These are phyloP conservation scores for Tridacna gigas DNA, from an alignment of 2,888 invertebrate species.

Conservation along the genomic window DNA sequence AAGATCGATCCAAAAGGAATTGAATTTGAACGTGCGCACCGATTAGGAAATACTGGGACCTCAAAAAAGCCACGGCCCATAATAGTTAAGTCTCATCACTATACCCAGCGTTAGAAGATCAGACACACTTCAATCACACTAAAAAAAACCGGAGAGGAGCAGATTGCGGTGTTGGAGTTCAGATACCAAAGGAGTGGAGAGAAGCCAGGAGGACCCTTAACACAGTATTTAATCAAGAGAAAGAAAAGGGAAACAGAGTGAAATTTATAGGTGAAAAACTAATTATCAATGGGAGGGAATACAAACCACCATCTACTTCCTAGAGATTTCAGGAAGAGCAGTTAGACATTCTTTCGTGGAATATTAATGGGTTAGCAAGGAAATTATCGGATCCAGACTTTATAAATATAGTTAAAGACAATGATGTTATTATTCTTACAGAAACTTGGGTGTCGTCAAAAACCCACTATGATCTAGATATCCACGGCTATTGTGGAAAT, in stretches of 20 bases:
- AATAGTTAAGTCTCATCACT: conserved; percentile 8
- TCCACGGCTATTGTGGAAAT: not conserved
- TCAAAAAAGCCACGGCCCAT: conserved; percentile 5
- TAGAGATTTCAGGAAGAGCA: conserved; percentile 5
- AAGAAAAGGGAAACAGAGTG: not conserved
- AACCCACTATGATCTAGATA: conserved; percentile 3
- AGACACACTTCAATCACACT: not conserved
- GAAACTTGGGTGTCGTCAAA: conserved; percentile 19
- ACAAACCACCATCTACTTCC: not conserved
- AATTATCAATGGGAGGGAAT: not conserved
- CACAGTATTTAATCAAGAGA: not conserved
- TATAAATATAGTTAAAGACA: not conserved
- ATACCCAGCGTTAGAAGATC: not conserved
- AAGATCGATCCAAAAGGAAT: conserved; percentile 1
- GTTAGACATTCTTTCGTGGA: conserved; percentile 6
- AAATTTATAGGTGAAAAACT: conserved; percentile 11
- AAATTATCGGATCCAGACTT: conserved; percentile 13
- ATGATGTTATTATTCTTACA: conserved; percentile 9
- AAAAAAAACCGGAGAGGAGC: not conserved
- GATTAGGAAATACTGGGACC: not conserved
- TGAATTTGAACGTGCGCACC: conserved; percentile 3
- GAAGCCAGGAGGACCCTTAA: not conserved
- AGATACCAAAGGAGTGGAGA: conserved; percentile 21
- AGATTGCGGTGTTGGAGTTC: not conserved
- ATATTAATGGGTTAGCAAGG: conserved; percentile 18